phyloP scores from a whole-genome alignment of 2,888 invertebrate species.

The Pegoplata infirma region DNA sequence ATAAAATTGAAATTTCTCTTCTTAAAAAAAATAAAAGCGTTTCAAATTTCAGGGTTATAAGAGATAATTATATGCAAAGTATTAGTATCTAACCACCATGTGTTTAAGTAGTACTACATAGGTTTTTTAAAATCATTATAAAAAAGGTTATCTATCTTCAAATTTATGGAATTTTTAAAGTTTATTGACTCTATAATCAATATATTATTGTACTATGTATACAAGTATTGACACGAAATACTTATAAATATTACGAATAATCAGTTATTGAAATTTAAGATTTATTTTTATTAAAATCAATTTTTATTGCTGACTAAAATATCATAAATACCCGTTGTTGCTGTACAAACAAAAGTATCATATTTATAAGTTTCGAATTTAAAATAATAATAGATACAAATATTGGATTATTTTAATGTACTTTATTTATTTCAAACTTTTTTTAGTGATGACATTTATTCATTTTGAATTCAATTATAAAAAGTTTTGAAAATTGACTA shows the following conservation, averaged over 20 bases:
- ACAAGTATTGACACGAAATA: neutral
- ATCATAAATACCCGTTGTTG: no score
- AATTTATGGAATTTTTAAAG: conserved; percentile 30
- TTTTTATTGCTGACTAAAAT: neutral
- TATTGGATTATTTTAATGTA: no score
- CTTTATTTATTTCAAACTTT: no score
- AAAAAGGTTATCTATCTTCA: conserved; percentile 39
- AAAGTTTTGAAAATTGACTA: no score
- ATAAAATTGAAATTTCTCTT: neutral
- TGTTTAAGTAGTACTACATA: neutral
- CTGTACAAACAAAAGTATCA: no score
- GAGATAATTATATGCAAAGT: conserved; percentile 7
- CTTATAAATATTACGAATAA: neutral
- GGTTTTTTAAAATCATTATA: neutral
- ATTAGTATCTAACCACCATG: neutral
- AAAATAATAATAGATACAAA: no score
- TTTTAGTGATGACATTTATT: no score
- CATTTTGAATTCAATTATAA: no score
- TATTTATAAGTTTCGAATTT: no score
- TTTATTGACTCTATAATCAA: conserved; percentile 51
- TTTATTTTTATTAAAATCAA: neutral
- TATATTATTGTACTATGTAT: no score
- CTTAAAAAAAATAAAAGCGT: neutral
- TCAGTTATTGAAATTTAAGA: neutral
- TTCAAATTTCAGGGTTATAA: conserved; percentile 11